Percentiles rank a stretch among this genome's conserved stretches.
These are phyloP conservation scores for Lasioglossum lativentre DNA, from an alignment of 2,888 invertebrate genomes.

Conservation along the genomic window DNA sequence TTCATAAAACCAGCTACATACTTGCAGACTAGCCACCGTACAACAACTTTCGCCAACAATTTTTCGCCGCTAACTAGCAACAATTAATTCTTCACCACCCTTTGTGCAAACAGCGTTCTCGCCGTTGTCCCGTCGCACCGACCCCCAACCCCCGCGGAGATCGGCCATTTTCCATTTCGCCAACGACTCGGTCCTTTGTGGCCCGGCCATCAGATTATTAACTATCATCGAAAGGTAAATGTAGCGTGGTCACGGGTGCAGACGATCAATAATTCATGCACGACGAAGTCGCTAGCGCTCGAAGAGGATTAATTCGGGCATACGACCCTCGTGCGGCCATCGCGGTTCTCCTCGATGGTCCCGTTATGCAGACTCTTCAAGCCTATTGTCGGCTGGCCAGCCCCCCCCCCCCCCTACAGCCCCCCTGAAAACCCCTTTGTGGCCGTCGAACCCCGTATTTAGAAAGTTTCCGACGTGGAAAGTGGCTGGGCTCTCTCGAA, in stretches of 20 bases:
- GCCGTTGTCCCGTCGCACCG: not conserved
- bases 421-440: not conserved
- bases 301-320: slow-evolving; percentile 71
- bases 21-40: not conserved
- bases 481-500: slow-evolving; percentile 22
- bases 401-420: not conserved
- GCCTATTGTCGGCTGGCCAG: slow-evolving; percentile 33
- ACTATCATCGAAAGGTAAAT: slow-evolving; percentile 75
- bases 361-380: slow-evolving; percentile 28
- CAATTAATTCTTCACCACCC: slow-evolving; percentile 43
- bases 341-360: slow-evolving; percentile 25
- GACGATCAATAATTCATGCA: slow-evolving; percentile 76
- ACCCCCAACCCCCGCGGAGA: slow-evolving; percentile 9
- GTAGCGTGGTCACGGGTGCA: slow-evolving; percentile 59
- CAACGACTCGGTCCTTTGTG: slow-evolving; percentile 70
- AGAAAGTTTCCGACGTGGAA: slow-evolving; percentile 57
- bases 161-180: slow-evolving; percentile 63
- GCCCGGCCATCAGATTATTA: slow-evolving; percentile 73
- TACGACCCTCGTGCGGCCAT: slow-evolving; percentile 26
- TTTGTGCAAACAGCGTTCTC: slow-evolving; percentile 18
- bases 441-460: slow-evolving; percentile 50
- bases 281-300: slow-evolving; percentile 66
- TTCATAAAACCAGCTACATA: not conserved
- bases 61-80: not conserved
- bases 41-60: not conserved